Percentiles rank a stretch among this genome's conserved stretches.
These are phyloP conservation scores for Paramisgurnus dabryanus DNA, from an alignment of 2,113 vertebrate genomes.

Conservation along the genomic window DNA sequence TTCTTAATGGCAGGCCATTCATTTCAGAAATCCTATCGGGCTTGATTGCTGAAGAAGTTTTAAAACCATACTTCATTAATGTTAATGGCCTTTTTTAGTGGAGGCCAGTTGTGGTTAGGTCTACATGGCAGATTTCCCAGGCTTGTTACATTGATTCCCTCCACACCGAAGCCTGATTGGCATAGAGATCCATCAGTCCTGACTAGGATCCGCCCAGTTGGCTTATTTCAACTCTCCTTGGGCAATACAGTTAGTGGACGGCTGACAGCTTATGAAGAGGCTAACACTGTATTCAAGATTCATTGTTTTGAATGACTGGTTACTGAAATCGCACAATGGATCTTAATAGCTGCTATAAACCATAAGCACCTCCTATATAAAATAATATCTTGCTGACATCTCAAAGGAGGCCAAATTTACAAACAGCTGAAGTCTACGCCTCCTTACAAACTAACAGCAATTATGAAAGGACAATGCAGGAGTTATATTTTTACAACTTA, in stretches of 20 bases:
- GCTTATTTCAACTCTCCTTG: not conserved
- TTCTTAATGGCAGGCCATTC: slow-evolving; percentile 70
- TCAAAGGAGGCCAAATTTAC: slow-evolving; percentile 12
- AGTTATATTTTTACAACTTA: no score
- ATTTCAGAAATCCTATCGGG: slow-evolving; percentile 75
- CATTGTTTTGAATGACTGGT: not conserved
- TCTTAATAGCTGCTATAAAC: slow-evolving; percentile 27
- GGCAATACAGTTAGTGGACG: slow-evolving; percentile 1
- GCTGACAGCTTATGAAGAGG: slow-evolving; percentile 8
- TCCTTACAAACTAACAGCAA: not conserved
- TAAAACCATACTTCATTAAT: slow-evolving; percentile 80
- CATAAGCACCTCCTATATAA: slow-evolving; percentile 8
- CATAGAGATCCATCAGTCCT: slow-evolving; percentile 71
- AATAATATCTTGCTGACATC: slow-evolving; percentile 11
- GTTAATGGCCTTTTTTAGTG: slow-evolving; percentile 77
- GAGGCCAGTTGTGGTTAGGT: slow-evolving; percentile 77
- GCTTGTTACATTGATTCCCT: slow-evolving; percentile 73
- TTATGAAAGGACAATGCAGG: not conserved
- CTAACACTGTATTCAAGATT: slow-evolving; percentile 7
- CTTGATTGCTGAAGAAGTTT: slow-evolving; percentile 76
- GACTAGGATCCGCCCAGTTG: slow-evolving; percentile 66
- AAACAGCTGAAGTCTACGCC: slow-evolving; percentile 18
- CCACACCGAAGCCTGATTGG: slow-evolving; percentile 74
- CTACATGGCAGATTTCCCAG: slow-evolving; percentile 78
- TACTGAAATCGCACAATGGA: slow-evolving; percentile 27